Evolutionary conservation across 1,140 invertebrate species (phyloP).

Genomic region (Venustaconcha ellipsiformis): DNA sequence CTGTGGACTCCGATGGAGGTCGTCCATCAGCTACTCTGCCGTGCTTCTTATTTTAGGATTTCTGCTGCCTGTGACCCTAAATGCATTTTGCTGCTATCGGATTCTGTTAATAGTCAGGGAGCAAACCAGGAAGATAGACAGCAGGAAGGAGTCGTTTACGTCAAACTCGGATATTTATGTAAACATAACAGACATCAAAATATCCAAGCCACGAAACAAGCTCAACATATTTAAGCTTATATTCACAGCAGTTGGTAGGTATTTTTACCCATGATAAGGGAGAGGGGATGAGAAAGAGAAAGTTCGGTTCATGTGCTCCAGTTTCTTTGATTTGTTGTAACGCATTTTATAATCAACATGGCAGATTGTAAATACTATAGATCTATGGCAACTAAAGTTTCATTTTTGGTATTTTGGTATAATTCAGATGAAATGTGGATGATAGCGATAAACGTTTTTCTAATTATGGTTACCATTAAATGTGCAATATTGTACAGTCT

Average conservation of each 20-base stretch:
- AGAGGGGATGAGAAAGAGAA: neutral
- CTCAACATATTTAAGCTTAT: slow-evolving; percentile 24
- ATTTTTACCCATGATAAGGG: neutral
- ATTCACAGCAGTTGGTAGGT: slow-evolving; percentile 28
- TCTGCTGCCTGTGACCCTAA: slow-evolving; percentile 9
- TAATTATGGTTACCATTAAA: too few species aligned
- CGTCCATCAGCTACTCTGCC: slow-evolving; percentile 16
- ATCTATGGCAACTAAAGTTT: neutral
- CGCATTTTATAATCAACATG: neutral
- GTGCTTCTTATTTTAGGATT: slow-evolving; percentile 20
- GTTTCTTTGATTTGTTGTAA: neutral
- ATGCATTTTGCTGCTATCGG: slow-evolving; percentile 24
- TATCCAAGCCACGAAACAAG: slow-evolving; percentile 26
- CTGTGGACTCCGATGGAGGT: slow-evolving; percentile 28
- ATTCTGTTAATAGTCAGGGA: slow-evolving; percentile 23
- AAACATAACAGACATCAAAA: slow-evolving; percentile 4
- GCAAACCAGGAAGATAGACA: slow-evolving; percentile 19
- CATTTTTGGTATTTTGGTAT: neutral
- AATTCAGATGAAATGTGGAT: neutral
- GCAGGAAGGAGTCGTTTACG: slow-evolving; percentile 12
- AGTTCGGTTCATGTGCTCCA: too few species aligned
- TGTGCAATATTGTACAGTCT: too few species aligned
- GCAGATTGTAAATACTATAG: neutral
- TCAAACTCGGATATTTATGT: slow-evolving; percentile 9
- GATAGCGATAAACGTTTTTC: neutral